A percentile compares a stretch with the other conserved stretches of the same genome.
Conservation (phyloP, 2,797 vertebrate species). For the Garrulus glandarius region DNA sequence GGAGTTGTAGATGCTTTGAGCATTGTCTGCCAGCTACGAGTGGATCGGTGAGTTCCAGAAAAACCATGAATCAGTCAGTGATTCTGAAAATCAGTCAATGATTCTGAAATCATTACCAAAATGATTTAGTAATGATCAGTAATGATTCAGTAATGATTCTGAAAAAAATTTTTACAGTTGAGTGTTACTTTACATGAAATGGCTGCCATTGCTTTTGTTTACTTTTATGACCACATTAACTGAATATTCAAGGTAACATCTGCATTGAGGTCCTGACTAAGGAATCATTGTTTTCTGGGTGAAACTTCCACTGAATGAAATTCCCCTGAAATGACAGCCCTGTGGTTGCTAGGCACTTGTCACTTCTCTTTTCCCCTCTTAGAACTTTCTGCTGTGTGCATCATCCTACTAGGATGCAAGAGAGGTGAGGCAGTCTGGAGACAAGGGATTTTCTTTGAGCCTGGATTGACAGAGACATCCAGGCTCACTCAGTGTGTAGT, state of each 20-base stretch:
- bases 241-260: neutral
- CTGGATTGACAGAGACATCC: neutral
- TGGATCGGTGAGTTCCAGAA: slow-evolving; percentile 83
- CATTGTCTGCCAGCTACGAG: slow-evolving; percentile 89
- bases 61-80: neutral
- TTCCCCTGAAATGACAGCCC: neutral
- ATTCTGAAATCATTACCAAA: neutral
- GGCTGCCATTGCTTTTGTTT: neutral
- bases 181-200: neutral
- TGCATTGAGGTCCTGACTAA: neutral
- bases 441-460: neutral
- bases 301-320: neutral
- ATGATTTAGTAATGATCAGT: neutral
- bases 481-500: neutral
- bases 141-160: neutral
- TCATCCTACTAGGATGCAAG: neutral
- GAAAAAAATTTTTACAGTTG: neutral
- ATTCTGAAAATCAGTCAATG: neutral
- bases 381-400: neutral
- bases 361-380: neutral
- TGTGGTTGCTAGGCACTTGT: neutral
- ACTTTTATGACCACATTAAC: neutral
- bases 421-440: neutral
- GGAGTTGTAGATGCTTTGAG: slow-evolving; percentile 85
- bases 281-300: neutral